Conservation (phyloP, 2,888 invertebrate genomes). For the Cyclophora punctaria region DNA sequence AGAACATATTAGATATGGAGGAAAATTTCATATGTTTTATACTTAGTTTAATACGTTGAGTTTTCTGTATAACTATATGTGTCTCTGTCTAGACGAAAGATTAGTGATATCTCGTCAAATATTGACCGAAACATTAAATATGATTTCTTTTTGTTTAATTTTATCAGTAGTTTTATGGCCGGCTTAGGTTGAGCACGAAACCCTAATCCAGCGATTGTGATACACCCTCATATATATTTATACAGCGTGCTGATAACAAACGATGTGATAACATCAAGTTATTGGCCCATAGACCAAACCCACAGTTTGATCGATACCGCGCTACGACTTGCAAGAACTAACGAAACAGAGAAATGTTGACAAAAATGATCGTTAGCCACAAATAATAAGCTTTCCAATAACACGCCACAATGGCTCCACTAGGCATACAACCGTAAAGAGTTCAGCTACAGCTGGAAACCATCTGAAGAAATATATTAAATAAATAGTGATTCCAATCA, state of each 20-base stretch:
- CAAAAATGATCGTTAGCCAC: neutral
- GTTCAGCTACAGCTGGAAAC: constrained; percentile 4
- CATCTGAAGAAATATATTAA: neutral
- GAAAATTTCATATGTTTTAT: too few relatives aligned
- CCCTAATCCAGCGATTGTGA: constrained; percentile 35
- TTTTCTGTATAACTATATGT: too few relatives aligned
- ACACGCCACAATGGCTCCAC: constrained; percentile 28
- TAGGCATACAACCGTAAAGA: constrained; percentile 40
- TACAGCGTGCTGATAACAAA: constrained; percentile 34
- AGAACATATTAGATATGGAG: too few relatives aligned
- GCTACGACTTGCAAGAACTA: constrained; percentile 1
- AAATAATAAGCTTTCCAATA: constrained; percentile 16
- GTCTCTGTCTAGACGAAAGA: too few relatives aligned
- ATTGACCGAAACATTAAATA: too few relatives aligned
- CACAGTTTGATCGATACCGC: constrained; percentile 21
- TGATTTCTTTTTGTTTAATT: neutral
- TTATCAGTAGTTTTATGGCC: constrained; percentile 28
- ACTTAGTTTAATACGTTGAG: too few relatives aligned
- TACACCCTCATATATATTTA: constrained; percentile 21
- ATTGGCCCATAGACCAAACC: neutral
- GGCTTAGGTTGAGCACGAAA: constrained; percentile 9
- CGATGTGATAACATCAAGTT: constrained; percentile 8
- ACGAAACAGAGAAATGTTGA: too few relatives aligned
- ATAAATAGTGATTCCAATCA: neutral
- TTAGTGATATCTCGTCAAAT: too few relatives aligned